phyloP scores from a whole-genome alignment of 2,797 vertebrate species.

The Triplophysa bombifrons region DNA sequence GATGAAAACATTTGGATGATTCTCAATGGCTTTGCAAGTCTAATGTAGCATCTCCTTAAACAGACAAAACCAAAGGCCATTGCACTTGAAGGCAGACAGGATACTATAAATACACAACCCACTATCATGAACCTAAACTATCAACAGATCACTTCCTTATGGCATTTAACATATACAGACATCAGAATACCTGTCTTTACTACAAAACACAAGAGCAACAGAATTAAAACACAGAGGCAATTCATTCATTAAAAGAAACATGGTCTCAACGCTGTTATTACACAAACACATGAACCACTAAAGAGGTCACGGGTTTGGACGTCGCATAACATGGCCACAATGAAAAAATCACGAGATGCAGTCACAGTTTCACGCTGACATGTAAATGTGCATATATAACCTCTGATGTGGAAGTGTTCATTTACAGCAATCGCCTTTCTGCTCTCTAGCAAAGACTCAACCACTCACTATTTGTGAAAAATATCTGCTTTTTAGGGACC shows the following conservation, averaged over 20 bases:
- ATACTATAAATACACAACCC: constrained; percentile 50
- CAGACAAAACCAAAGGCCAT: constrained; percentile 38
- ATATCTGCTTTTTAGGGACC: background rate
- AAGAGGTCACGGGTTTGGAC: constrained; percentile 21
- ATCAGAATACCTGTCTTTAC: constrained; percentile 29
- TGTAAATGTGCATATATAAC: constrained; percentile 28
- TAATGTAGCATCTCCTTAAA: constrained; percentile 38
- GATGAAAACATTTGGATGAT: constrained; percentile 57
- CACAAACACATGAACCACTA: constrained; percentile 19
- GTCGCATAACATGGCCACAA: constrained; percentile 19
- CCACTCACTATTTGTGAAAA: background rate
- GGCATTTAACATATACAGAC: constrained; percentile 9
- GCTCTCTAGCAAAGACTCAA: background rate
- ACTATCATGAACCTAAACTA: constrained; percentile 17
- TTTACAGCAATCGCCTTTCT: constrained; percentile 13
- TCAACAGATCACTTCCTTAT: constrained; percentile 64
- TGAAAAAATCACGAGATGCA: constrained; percentile 22
- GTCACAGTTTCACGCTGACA: constrained; percentile 20
- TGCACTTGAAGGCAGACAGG: constrained; percentile 42
- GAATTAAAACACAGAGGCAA: constrained; percentile 63
- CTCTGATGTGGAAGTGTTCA: constrained; percentile 13
- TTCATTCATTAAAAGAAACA: constrained; percentile 36
- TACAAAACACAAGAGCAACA: constrained; percentile 59
- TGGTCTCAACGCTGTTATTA: constrained; percentile 15
- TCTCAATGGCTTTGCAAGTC: constrained; percentile 60